These are phyloP conservation scores for Tarsius wallacei DNA, from an alignment of 2,797 vertebrate genomes.

Conservation along the genomic window DNA sequence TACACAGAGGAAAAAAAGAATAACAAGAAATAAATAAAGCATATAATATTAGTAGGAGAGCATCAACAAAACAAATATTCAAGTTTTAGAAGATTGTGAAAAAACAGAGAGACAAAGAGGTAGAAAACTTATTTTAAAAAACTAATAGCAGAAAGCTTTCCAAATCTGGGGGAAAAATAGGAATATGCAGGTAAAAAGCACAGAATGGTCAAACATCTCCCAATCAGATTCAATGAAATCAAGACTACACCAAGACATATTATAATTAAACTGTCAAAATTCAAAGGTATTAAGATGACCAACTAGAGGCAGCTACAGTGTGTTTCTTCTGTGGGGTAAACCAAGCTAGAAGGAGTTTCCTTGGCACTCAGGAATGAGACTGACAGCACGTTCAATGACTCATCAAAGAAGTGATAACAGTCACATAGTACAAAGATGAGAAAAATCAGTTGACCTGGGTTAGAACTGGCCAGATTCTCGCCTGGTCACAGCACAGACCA, in stretches of 20 bases:
- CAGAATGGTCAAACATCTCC: not conserved
- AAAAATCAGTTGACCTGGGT: no score
- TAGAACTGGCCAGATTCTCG: no score
- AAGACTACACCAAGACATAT: not conserved
- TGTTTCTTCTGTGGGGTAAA: no score
- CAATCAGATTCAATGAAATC: not conserved
- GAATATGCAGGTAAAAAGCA: not conserved
- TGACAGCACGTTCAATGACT: no score
- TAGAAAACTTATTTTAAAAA: not conserved
- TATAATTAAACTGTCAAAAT: not conserved
- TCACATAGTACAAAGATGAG: no score
- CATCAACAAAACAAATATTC: not conserved
- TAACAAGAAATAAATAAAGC: not conserved
- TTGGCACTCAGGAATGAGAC: no score
- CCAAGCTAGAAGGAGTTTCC: no score
- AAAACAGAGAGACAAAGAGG: not conserved
- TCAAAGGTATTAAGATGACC: no score
- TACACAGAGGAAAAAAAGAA: not conserved
- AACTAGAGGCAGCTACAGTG: no score
- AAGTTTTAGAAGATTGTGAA: not conserved
- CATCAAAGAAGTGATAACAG: no score
- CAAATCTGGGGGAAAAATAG: not conserved
- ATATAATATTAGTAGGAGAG: not conserved
- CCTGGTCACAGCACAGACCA: no score
- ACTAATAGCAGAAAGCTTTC: not conserved